Conservation (phyloP, 1,140 invertebrate species). For the Xylocopa sonorina region DNA sequence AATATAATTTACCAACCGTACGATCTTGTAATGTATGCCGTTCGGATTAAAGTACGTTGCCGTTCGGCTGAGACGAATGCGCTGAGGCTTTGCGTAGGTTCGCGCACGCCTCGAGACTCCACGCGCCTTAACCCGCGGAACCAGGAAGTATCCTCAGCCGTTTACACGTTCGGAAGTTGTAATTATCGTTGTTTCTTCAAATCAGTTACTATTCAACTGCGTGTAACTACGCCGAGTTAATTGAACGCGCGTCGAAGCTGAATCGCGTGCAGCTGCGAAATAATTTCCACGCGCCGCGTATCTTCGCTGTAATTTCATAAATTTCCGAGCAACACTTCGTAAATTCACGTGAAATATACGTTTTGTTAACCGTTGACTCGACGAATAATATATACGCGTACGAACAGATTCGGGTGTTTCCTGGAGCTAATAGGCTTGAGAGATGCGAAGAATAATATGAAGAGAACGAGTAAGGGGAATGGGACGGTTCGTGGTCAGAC, state of each 20-base stretch:
- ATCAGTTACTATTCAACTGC: not conserved
- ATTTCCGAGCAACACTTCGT: not conserved
- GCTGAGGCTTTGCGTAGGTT: conserved; percentile 29
- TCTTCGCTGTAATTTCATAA: not conserved
- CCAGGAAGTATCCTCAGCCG: conserved; percentile 24
- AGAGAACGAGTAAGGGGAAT: not conserved
- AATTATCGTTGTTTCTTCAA: not conserved
- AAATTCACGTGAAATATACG: not conserved
- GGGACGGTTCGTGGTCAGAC: not conserved
- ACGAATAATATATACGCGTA: not conserved
- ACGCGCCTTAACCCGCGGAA: conserved; percentile 12
- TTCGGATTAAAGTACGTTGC: conserved; percentile 48
- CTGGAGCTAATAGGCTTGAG: not conserved
- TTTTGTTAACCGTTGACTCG: not conserved
- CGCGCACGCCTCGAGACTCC: conserved; percentile 27
- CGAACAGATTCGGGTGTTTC: not conserved
- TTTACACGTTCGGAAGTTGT: conserved; percentile 29
- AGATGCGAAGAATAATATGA: no score
- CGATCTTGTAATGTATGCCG: conserved; percentile 62
- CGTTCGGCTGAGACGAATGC: conserved; percentile 35
- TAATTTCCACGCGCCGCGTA: not conserved
- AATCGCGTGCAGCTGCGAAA: not conserved
- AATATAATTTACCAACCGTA: conserved; percentile 67
- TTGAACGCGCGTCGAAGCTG: not conserved
- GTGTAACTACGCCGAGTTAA: not conserved